These are phyloP conservation scores for Cinclus mexicanus DNA, from an alignment of 2,113 vertebrate species.

Conservation along the genomic window DNA sequence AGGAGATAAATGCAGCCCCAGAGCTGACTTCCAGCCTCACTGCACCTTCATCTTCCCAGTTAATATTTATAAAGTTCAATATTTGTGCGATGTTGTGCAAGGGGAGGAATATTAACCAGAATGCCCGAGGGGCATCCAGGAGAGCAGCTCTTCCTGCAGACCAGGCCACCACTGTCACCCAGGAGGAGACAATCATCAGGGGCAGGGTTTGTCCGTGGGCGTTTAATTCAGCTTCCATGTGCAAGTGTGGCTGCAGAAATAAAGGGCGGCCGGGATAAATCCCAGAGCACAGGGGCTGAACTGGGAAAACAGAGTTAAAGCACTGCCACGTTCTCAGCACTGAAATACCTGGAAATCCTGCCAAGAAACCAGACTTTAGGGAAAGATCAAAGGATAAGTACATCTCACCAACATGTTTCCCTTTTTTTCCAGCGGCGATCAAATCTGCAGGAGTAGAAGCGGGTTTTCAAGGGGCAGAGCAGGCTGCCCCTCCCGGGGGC, in stretches of 20 bases:
- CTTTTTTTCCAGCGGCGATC: background rate
- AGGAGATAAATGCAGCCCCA: background rate
- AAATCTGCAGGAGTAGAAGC: background rate
- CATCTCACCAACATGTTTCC: background rate
- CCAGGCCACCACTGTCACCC: rapidly evolving
- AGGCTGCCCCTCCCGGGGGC: constrained; percentile 4
- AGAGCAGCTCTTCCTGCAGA: background rate
- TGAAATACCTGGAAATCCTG: background rate
- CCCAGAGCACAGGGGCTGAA: background rate
- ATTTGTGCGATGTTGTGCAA: background rate
- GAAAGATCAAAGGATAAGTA: background rate
- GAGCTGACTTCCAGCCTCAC: background rate
- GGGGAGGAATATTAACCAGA: background rate
- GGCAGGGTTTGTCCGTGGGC: background rate
- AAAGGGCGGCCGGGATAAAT: background rate
- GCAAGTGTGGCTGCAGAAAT: background rate
- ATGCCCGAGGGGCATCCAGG: background rate
- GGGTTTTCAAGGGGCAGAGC: background rate
- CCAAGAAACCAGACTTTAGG: background rate
- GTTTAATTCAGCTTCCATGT: background rate
- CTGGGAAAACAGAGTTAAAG: background rate
- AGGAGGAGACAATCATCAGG: background rate
- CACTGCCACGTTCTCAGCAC: background rate
- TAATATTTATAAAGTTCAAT: background rate
- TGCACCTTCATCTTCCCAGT: background rate